Base-by-base conservation (phyloP, 1,140 invertebrate species). In the Radopholus similis region DNA sequence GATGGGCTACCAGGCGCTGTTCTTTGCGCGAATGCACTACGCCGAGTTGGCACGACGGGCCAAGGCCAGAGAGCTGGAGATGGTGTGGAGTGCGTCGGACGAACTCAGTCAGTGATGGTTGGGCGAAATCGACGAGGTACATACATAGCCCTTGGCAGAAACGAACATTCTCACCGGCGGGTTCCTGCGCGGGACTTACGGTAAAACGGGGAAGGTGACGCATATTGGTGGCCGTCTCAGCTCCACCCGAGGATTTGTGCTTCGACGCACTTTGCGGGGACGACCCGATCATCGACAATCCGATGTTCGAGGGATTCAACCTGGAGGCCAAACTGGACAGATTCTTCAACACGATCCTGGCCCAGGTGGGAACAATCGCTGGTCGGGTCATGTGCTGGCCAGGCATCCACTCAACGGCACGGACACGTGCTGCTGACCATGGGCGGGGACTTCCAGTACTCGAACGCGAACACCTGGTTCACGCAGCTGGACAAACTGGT, bases 391-490 rank as follows among this genome's bases (percentile, higher is more conserved):
- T n/a, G n/a, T n/a, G n/a, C n/a, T n/a, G n/a, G 32, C 34, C 18
- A 60, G 58, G 58, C 58, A 15, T 42, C 40, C 32, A 54, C 18
- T 53, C 83, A 84, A 67, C 66, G 67, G 15, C 85, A 87, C 23
- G 88, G 89, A 74, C 89, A 95, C 81, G 85, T 94, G 6, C 86
- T 93, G 64, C 84, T 94, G 54, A 92, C 92, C 2, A 95, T 95
- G 92, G 93, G 93, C 0, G 89, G 89, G 70, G 93, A 96, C 85
- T 96, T 96, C 80, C 87, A 89, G 60, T 96, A 92, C 83, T 89
- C 91, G 80, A 87, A 90, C 81, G 92, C 93, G 0, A 85, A 89
- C 71, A 87, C 88, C 74, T 92, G 90, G 88, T 95, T 87, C 80
- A 88, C 87, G 70, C 95, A 95, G 81, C 77, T 95, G 80, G 92